A percentile compares a stretch with the other conserved stretches of the same genome.
phyloP scores from a whole-genome alignment of 2,797 vertebrate genomes.

The Sebastiscus albofasciatus region DNA sequence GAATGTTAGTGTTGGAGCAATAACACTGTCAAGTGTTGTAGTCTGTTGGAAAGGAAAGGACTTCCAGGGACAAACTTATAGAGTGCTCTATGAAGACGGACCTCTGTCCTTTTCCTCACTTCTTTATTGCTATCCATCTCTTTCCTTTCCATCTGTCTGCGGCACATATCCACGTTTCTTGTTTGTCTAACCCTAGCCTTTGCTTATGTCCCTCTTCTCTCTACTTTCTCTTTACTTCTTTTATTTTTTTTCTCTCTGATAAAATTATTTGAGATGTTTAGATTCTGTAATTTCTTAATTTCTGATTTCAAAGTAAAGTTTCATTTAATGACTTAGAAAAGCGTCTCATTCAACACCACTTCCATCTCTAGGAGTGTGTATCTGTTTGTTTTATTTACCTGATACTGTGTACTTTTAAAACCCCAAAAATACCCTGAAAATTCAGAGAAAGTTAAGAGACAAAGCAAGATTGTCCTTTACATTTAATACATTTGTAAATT shows the following conservation, averaged over 20 bases:
- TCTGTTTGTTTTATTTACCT: no score
- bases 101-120: background rate
- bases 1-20: slow-evolving; percentile 13
- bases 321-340: background rate
- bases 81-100: background rate
- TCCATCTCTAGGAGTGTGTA: background rate
- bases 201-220: background rate
- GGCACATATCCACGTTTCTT: background rate
- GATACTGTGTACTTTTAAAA: background rate
- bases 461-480: background rate
- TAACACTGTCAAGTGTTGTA: slow-evolving; percentile 32
- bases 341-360: background rate
- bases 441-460: background rate
- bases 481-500: background rate
- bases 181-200: background rate
- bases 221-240: background rate
- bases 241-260: background rate
- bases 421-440: background rate
- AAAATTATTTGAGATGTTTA: background rate
- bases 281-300: background rate
- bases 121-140: background rate
- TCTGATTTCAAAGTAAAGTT: background rate
- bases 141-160: slow-evolving; percentile 9
- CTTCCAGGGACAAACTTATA: slow-evolving; percentile 12
- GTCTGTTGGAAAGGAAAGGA: slow-evolving; percentile 22